These are phyloP conservation scores for Danaus plexippus DNA, from an alignment of 1,140 invertebrate genomes.

Conservation along the genomic window DNA sequence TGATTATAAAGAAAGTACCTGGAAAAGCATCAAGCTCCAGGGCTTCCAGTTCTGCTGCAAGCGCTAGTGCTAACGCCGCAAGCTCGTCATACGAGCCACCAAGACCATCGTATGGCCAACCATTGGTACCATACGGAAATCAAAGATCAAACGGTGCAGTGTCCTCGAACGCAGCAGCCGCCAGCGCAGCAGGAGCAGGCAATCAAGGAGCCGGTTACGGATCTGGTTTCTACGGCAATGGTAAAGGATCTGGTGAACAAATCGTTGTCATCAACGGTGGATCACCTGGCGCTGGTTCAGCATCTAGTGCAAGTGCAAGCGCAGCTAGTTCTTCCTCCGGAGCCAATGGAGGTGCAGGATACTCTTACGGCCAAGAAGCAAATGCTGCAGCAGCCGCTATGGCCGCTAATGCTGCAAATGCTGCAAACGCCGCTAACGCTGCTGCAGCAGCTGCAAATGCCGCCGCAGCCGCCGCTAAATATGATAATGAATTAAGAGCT, in stretches of 20 bases:
- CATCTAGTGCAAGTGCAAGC: conserved; percentile 7
- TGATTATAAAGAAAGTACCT: conserved; percentile 18
- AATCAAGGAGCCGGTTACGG: background rate
- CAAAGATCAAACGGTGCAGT: conserved; percentile 1
- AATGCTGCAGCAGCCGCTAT: conserved; percentile 1
- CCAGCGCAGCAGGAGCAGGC: conserved; percentile 6
- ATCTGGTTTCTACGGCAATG: background rate
- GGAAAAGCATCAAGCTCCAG: conserved; percentile 2
- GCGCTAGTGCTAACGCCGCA: conserved; percentile 1
- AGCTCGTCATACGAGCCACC: too few relatives aligned
- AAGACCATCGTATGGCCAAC: too few relatives aligned
- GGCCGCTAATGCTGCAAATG: too few relatives aligned
- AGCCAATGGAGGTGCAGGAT: background rate
- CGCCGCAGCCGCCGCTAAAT: background rate
- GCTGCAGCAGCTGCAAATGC: background rate
- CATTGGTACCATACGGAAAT: background rate
- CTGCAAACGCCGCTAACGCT: too few relatives aligned
- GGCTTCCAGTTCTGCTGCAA: conserved; percentile 4
- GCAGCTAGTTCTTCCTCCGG: background rate
- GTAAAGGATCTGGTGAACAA: background rate
- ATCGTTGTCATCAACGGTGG: background rate
- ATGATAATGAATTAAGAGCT: too few relatives aligned
- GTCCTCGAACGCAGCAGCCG: conserved; percentile 11
- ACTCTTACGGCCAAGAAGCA: background rate
- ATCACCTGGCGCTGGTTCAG: conserved; percentile 2